Conservation (phyloP, 2,113 vertebrate species). For the Tauraco erythrolophus region DNA sequence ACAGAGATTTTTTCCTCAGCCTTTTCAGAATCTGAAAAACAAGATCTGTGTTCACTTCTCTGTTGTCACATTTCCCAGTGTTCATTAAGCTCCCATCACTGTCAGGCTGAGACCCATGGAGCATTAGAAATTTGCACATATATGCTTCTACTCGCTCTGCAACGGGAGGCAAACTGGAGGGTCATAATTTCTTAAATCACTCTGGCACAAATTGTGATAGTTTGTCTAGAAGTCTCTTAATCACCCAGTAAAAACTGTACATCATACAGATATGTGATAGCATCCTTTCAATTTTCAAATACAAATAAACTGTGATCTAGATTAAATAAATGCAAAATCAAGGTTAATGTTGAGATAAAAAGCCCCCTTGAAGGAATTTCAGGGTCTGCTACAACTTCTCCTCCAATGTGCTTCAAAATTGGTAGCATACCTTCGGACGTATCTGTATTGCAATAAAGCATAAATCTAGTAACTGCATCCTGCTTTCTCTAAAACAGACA, state of each 20-base stretch:
- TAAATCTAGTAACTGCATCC: not conserved
- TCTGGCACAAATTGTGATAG: not conserved
- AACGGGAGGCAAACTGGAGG: not conserved
- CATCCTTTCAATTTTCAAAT: not conserved
- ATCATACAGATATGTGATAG: not conserved
- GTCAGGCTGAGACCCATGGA: not conserved
- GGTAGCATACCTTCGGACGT: not conserved
- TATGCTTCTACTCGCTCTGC: not conserved
- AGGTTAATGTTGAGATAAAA: not conserved
- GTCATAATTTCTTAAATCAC: not conserved
- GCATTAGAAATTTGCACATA: not conserved
- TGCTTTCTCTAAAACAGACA: not conserved
- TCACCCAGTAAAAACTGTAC: not conserved
- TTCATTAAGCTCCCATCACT: not conserved
- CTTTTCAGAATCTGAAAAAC: not conserved
- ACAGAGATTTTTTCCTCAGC: not conserved
- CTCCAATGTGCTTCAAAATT: not conserved
- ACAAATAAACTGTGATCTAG: not conserved
- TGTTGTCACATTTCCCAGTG: not conserved
- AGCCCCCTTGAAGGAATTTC: not conserved
- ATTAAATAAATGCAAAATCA: not conserved
- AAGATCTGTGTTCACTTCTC: not conserved
- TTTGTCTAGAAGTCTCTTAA: not conserved
- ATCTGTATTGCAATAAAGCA: not conserved
- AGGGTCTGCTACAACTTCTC: not conserved